Percentiles rank a stretch among this genome's conserved stretches.
Conservation (phyloP, 2,113 vertebrate genomes). For the Pithys albifrons region DNA sequence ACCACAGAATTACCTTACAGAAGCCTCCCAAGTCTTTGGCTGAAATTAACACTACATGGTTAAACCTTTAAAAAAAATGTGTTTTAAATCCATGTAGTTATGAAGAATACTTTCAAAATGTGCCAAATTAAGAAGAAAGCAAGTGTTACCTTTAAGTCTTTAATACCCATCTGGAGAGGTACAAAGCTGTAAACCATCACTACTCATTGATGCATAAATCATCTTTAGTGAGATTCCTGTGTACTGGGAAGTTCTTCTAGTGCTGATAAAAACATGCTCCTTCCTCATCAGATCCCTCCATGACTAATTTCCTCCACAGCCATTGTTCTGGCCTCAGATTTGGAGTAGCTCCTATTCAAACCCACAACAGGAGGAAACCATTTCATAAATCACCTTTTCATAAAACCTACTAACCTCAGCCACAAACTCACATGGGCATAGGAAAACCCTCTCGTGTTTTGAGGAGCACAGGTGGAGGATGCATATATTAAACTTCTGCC, state of each 20-base stretch:
- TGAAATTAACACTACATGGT: not conserved
- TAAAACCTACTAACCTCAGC: not conserved
- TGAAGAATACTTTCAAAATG: not conserved
- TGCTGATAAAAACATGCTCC: constrained; percentile 37
- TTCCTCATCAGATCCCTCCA: constrained; percentile 45
- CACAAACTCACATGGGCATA: not conserved
- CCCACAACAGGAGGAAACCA: constrained; percentile 44
- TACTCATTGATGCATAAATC: not conserved
- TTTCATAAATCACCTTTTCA: constrained; percentile 39
- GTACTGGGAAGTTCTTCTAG: constrained; percentile 25
- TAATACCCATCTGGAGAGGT: not conserved
- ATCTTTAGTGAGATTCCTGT: not conserved
- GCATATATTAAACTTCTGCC: not conserved
- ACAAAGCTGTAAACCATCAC: not conserved
- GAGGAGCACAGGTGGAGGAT: not conserved
- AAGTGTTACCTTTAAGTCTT: not conserved
- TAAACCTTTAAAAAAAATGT: not conserved
- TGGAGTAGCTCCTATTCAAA: constrained; percentile 43
- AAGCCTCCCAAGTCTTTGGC: not conserved
- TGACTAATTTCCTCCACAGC: constrained; percentile 57
- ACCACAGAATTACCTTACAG: not conserved
- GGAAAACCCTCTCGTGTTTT: not conserved
- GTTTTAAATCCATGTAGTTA: not conserved
- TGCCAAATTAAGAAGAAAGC: not conserved
- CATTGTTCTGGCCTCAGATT: constrained; percentile 59